Percentiles rank a stretch among this genome's conserved stretches.
These are phyloP conservation scores for Orientallactaga sibirica DNA, from an alignment of 2,797 vertebrate species.

Conservation along the genomic window DNA sequence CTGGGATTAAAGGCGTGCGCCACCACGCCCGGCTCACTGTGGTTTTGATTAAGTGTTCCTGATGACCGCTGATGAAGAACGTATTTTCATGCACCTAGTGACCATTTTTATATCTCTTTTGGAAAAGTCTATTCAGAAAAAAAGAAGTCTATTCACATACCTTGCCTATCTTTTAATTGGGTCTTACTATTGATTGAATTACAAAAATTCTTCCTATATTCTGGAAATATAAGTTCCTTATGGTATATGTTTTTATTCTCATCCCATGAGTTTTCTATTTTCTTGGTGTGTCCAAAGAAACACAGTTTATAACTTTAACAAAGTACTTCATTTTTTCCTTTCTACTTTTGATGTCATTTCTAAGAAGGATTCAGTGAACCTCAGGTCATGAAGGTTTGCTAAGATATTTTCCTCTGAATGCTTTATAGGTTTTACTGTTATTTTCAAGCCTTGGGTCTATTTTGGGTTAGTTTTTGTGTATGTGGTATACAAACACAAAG, in stretches of 20 bases:
- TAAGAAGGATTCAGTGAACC: not conserved
- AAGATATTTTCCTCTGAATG: conserved; percentile 28
- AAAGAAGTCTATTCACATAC: too few species aligned
- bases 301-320: conserved; percentile 27
- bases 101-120: conserved; percentile 8
- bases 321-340: conserved; percentile 1
- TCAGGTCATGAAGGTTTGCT: not conserved
- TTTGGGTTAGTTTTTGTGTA: conserved; percentile 45
- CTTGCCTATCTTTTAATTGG: conserved; percentile 35
- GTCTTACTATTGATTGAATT: conserved; percentile 2
- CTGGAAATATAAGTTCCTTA: conserved; percentile 2
- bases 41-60: conserved; percentile 43
- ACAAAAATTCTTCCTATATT: conserved; percentile 32
- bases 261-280: conserved; percentile 10
- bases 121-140: not conserved
- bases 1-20: too few species aligned
- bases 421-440: not conserved
- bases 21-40: too few species aligned
- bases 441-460: not conserved
- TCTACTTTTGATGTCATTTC: not conserved
- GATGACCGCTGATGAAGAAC: not conserved
- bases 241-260: not conserved
- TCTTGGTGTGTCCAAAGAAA: conserved; percentile 3
- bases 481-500: too few species aligned
- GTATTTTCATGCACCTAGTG: not conserved